Conservation (phyloP, 2,797 vertebrate species). For the Oceanodroma leucorhoa region DNA sequence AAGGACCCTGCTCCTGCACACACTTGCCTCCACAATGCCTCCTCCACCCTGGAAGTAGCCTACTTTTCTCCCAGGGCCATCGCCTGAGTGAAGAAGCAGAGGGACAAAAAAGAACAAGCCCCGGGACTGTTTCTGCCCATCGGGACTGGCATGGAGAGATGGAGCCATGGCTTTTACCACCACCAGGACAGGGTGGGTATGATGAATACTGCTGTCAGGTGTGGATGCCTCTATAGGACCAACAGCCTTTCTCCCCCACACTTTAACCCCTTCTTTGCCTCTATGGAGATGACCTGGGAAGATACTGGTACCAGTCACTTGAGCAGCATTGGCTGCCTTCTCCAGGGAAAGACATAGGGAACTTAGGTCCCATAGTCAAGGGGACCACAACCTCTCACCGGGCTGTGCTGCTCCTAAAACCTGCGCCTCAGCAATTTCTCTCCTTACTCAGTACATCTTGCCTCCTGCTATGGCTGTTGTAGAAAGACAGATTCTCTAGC, state of each 20-base stretch:
- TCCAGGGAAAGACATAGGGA: not conserved
- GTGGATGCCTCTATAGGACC: not conserved
- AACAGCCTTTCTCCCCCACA: not conserved
- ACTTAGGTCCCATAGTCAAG: not conserved
- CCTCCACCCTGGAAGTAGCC: not conserved
- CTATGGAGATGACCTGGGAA: not conserved
- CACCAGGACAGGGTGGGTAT: no score
- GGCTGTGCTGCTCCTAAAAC: not conserved
- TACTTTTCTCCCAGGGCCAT: not conserved
- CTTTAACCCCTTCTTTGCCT: not conserved
- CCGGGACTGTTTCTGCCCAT: not conserved
- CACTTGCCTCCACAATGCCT: not conserved
- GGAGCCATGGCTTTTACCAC: not conserved
- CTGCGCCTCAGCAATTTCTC: not conserved
- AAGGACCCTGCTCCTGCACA: rapidly evolving
- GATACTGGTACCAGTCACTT: not conserved
- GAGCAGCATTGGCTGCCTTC: not conserved
- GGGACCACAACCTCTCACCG: not conserved
- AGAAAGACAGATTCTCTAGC: not conserved
- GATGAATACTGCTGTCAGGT: not conserved
- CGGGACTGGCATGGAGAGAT: not conserved
- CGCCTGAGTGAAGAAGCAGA: not conserved
- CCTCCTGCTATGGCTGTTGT: not conserved
- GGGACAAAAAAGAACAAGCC: not conserved
- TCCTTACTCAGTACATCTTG: not conserved